Conservation (phyloP, 2,888 invertebrate species). For the Palloptera scutellata region DNA sequence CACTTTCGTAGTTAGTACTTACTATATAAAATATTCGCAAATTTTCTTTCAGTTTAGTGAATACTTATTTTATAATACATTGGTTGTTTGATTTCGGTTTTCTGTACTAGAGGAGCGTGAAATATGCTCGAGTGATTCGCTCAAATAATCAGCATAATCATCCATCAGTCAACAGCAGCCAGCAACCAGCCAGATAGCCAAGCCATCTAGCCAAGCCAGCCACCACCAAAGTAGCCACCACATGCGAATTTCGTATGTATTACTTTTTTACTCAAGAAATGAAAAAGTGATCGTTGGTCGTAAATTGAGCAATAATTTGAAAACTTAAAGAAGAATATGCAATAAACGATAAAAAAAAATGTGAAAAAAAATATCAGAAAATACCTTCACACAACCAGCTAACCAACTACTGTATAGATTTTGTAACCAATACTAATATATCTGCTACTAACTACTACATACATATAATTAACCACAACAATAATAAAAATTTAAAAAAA, state of each 20-base stretch:
- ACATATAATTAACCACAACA: slow-evolving; percentile 37
- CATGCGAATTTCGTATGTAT: slow-evolving; percentile 6
- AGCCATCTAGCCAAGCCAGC: too few relatives aligned
- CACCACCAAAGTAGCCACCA: too few relatives aligned
- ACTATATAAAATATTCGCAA: too few relatives aligned
- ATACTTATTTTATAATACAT: slow-evolving; percentile 9
- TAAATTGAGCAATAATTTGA: slow-evolving; percentile 19
- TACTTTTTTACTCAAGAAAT: slow-evolving; percentile 5
- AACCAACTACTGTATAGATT: slow-evolving; percentile 17
- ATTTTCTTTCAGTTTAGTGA: too few relatives aligned
- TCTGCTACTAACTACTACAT: slow-evolving; percentile 16
- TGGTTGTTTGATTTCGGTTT: slow-evolving; percentile 15
- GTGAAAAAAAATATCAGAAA: slow-evolving; percentile 11
- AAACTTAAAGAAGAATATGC: slow-evolving; percentile 14
- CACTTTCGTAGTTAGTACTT: too few relatives aligned
- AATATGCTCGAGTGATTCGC: slow-evolving; percentile 36
- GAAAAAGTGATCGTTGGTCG: slow-evolving; percentile 19
- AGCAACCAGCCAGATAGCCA: too few relatives aligned
- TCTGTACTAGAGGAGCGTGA: slow-evolving; percentile 5
- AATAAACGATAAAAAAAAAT: slow-evolving; percentile 1
- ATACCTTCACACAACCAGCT: slow-evolving; percentile 23
- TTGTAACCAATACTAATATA: slow-evolving; percentile 25
- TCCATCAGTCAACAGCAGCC: too few relatives aligned
- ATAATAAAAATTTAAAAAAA: slow-evolving; percentile 8
- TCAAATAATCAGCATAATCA: slow-evolving; percentile 1